Evolutionary conservation across 2,113 vertebrate genomes (phyloP), one percentile per base, ranked within the genome.

Genomic region (Seriola rivoliana): DNA sequence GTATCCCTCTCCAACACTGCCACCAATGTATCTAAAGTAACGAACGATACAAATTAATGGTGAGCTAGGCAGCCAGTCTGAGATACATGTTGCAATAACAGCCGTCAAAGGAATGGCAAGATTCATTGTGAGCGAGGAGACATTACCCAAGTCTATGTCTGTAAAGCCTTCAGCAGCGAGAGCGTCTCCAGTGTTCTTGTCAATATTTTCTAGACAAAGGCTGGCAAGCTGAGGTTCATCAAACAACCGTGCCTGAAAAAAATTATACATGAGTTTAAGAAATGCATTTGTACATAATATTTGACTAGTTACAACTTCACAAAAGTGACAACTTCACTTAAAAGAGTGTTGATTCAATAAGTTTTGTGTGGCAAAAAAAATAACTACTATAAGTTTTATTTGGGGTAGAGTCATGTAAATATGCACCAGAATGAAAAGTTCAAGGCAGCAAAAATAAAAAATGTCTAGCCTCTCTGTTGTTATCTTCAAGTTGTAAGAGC

Each of bases 141-240:
- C 32, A 32, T 69, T 91, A 99, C 98, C 98, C 62, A 98, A 90
- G 92, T 99, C 98, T 4, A 99, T 97, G 90, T 99, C 98, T 0
- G 98, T 99, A 78, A 99, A 99, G 60, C 98, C 98, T 87, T 99
- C 98, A 0, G 98, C 98, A 0, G 97, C 96, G 71, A 99, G 96
- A 83, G 98, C 97, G 0, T 99, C 98, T 0, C 97, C 96, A 0
- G 98, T 99, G 93, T 99, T 98, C 92, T 99, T 99, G 88, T 99
- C 98, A 1, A 99, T 99, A 91, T 97, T 99, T 92, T 99, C 98
- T 38, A 99, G 93, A 85, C 98, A 99, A 64, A 99, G 95, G 91
- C 98, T 99, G 85, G 98, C 98, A 80, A 99, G 95, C 94, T 99
- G 98, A 0, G 98, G 98, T 82, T 99, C 98, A 23, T 99, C 98